A percentile compares a stretch with the other conserved stretches of the same genome.
Evolutionary conservation across 1,140 invertebrate species (phyloP).

Genomic region (Drosophila yakuba): DNA sequence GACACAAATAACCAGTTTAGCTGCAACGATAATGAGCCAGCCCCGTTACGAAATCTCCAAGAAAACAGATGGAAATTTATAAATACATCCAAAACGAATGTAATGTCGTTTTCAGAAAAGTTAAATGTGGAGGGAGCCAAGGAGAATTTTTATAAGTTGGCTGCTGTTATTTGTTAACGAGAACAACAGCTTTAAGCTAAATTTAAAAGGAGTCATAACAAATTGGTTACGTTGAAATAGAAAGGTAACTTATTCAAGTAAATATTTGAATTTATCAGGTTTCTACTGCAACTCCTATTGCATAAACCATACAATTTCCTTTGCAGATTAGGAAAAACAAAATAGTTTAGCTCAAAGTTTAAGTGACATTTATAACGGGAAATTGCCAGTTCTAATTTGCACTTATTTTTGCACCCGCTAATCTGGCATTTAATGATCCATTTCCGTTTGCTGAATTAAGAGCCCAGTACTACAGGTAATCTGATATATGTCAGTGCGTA

Average conservation of each 20-base stretch:
- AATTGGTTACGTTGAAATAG: not conserved
- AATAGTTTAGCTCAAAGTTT: conserved; percentile 7
- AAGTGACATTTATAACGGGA: conserved; percentile 22
- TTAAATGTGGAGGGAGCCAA: not conserved
- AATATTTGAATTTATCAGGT: not conserved
- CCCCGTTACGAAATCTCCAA: conserved; percentile 13
- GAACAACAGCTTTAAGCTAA: not conserved
- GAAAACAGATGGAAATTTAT: conserved; percentile 50
- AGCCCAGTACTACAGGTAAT: conserved; percentile 24
- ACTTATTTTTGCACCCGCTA: conserved; percentile 11
- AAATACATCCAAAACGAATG: conserved; percentile 34
- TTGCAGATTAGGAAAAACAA: not conserved
- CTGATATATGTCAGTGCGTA: conserved; percentile 39
- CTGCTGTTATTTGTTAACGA: not conserved
- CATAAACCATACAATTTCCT: no score
- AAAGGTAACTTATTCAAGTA: not conserved
- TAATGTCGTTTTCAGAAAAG: not conserved
- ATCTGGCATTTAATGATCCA: conserved; percentile 38
- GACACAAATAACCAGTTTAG: conserved; percentile 36
- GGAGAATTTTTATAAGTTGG: not conserved
- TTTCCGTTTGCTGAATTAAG: conserved; percentile 44
- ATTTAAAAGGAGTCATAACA: not conserved
- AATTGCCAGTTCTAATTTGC: conserved; percentile 13
- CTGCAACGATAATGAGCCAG: conserved; percentile 17
- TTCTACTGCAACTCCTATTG: not conserved